Evolutionary conservation across 2,797 vertebrate genomes (phyloP), one percentile per base, ranked within the genome.

Genomic region (Gymnothorax javanicus): DNA sequence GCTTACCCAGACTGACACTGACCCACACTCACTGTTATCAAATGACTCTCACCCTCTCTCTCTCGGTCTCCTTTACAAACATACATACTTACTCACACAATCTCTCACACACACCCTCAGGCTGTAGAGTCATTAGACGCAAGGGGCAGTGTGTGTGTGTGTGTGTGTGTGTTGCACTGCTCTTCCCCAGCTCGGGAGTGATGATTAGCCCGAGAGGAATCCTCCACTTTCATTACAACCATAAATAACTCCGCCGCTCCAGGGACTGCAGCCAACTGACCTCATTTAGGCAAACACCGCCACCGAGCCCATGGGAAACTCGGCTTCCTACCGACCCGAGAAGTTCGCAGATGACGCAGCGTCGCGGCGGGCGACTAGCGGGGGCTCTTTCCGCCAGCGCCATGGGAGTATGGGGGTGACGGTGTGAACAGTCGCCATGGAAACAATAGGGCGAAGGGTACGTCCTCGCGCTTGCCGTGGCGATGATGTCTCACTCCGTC

Each of bases 381-480:
- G 4, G 33, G 73, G 73, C 15, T 52, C 23, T 4, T 12, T 52
- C 43, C 8, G 27, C 11, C 17, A 69, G 59, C 23, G 60, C n/a
- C 13, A 9, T 23, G 8, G n/a, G 2, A 25, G 25, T 3, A 25
- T 25, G 57, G 62, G 20, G 13, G 88, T 89, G 85, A 89, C 92
- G 93, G 92, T 77, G 90, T 90, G 90, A 23, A 15, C 92, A 89
- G 86, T 91, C 86, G 90, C 91, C 83, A 43, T 85, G 93, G 90
- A 91, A 84, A 7, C 2, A 58, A 50, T 6, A 8, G 25, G n/a
- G 90, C 90, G 88, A 88, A 92, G 90, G 91, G 88, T 90, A 91
- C 88, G 89, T 89, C 89, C 91, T 43, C 87, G 86, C 85, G 85
- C 33, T 91, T 88, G 84, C 90, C 86, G 86, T 81, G 90, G 88